phyloP scores from a whole-genome alignment of 1,140 invertebrate genomes.

The Temnothorax curvispinosus region DNA sequence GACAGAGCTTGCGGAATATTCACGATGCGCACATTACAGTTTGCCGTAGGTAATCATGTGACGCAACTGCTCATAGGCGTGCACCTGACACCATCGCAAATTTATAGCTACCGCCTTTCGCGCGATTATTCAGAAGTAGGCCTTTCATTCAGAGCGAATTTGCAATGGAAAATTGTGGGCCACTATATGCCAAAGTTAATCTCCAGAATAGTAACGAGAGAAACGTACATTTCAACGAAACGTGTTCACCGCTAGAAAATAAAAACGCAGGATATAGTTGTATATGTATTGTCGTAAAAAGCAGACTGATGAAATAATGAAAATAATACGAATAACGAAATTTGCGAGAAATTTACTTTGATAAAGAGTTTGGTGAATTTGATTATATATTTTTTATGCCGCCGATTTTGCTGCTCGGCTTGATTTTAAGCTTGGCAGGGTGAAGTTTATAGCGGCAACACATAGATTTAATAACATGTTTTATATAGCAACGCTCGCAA shows the following conservation, averaged over 20 bases:
- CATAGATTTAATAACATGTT: conserved; percentile 37
- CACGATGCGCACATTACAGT: conserved; percentile 62
- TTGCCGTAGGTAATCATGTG: conserved; percentile 61
- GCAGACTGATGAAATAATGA: background rate
- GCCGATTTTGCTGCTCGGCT: background rate
- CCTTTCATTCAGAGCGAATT: conserved; percentile 1
- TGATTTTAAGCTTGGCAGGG: background rate
- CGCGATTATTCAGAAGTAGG: conserved; percentile 35
- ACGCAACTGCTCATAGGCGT: conserved; percentile 61
- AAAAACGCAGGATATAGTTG: background rate
- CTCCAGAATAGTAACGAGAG: background rate
- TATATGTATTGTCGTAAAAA: background rate
- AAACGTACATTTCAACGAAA: conserved; percentile 6
- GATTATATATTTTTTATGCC: conserved; percentile 3
- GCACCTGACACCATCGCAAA: conserved; percentile 47
- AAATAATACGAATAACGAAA: background rate
- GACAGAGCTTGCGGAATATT: conserved; percentile 63
- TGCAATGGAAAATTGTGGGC: background rate
- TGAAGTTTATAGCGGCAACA: conserved; percentile 1
- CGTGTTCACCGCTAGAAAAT: background rate
- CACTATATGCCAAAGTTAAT: conserved; percentile 1
- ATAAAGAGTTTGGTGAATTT: conserved; percentile 39
- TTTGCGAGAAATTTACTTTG: background rate
- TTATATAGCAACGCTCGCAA: background rate
- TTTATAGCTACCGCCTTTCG: conserved; percentile 40